Base-by-base conservation (phyloP, 2,797 vertebrate species). In the Sebastes oblongus region DNA sequence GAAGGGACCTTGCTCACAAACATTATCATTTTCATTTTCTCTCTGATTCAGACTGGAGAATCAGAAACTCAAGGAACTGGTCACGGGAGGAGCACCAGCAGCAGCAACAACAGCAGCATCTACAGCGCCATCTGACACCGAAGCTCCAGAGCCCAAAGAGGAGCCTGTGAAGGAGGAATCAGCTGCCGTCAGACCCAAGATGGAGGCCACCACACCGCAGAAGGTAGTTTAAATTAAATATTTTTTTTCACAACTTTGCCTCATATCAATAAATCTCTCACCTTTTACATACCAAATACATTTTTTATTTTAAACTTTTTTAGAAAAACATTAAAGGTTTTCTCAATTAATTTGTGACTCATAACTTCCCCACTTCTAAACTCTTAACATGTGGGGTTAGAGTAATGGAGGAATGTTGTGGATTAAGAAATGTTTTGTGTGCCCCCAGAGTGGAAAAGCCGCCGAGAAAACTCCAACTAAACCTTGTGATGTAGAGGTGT, bases 21-120 rank as follows among this genome's bases (percentile, higher is more conserved):
- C 39, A 3, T 75, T 79, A 81, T 88, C 79, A 24, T 88, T 88
- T 84, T 86, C 75, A 34, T 74, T 93, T 66, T 85, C 56, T 84
- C 20, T 14, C 36, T 14, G 4, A 58, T 77, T 0, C 88, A 99
- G 98, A 75, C 97, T 96, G n/a, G 98, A 99, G 93, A 99, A 99
- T 84, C 94, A 95, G 90, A 98, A 98, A 89, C 96, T 99, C 54
- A 98, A 96, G 91, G 97, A 97, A 86, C 93, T 98, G 89, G 94
- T 99, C 81, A 97, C 95, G 12, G 87, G 86, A 84, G 92, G 93
- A 68, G 81, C 80, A 0, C 25, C 85, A 25, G 75, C 27, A 25
- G 75, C 72, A 72, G 11, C 34, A 36, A 88, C 77, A 39, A 84
- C 91, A 12, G 77, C 71, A 65, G 61, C 82, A 20, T 66, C 83